A percentile compares a stretch with the other conserved stretches of the same genome.
Conservation (phyloP, 2,797 vertebrate genomes). For the Nyctalus aviator region DNA sequence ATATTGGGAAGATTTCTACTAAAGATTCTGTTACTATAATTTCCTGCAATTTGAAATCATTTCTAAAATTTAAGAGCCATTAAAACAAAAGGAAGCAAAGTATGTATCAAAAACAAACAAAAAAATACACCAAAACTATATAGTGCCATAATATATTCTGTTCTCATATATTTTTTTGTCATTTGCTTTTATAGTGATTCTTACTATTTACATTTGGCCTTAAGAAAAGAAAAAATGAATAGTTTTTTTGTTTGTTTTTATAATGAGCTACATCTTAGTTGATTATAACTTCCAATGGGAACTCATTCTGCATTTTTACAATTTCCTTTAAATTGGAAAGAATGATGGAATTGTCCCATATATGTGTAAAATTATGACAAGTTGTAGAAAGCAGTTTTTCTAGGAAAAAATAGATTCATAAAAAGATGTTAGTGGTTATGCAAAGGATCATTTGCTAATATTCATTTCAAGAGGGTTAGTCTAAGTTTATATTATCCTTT, state of each 20-base stretch:
- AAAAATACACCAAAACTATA: neutral
- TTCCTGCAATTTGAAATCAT: neutral
- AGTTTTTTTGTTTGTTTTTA: neutral
- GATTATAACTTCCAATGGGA: conserved; percentile 27
- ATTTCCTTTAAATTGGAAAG: conserved; percentile 41
- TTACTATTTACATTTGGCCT: neutral
- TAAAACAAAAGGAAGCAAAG: conserved; percentile 4
- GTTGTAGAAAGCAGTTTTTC: conserved; percentile 31
- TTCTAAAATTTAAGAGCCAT: neutral
- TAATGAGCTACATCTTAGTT: neutral
- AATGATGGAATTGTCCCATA: conserved; percentile 46
- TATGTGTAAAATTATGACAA: conserved; percentile 24
- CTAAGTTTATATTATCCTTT: neutral
- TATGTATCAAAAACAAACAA: neutral
- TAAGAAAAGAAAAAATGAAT: conserved; percentile 27
- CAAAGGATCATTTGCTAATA: conserved; percentile 33
- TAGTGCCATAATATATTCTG: neutral
- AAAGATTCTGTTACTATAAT: conserved; percentile 13
- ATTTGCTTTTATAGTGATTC: neutral
- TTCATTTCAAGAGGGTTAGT: conserved; percentile 44
- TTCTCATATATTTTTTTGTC: neutral
- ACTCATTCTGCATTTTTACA: conserved; percentile 38
- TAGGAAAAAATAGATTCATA: neutral
- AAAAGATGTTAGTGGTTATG: neutral
- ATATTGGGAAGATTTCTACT: neutral